These are phyloP conservation scores for Pollachius pollachius DNA, from an alignment of 2,113 vertebrate species.

Conservation along the genomic window DNA sequence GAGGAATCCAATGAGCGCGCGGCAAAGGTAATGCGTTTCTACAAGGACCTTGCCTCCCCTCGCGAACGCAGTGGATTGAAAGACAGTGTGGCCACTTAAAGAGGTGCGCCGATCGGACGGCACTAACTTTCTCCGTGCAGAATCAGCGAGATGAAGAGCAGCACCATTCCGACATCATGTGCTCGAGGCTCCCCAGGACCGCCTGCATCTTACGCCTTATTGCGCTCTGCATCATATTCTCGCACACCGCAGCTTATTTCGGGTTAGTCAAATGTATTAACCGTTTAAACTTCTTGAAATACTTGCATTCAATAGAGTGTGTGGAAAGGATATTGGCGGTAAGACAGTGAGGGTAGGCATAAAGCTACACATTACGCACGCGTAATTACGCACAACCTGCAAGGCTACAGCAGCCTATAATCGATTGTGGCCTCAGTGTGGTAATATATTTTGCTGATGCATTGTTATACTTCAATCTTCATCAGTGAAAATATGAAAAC, in stretches of 20 bases:
- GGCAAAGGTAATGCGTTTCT: constrained; percentile 26
- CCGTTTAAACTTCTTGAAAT: neutral
- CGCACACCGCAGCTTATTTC: constrained; percentile 86
- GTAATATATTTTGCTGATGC: too few relatives aligned
- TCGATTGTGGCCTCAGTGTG: too few relatives aligned
- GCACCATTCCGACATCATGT: constrained; percentile 83
- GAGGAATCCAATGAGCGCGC: constrained; percentile 53
- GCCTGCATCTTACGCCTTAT: constrained; percentile 77
- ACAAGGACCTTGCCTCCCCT: neutral
- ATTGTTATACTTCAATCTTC: too few relatives aligned
- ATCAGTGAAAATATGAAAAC: too few relatives aligned
- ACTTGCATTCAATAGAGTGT: neutral
- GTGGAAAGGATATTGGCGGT: constrained; percentile 13
- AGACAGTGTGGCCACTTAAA: constrained; percentile 1
- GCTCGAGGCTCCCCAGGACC: constrained; percentile 79
- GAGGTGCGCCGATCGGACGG: constrained; percentile 31
- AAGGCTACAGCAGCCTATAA: too few relatives aligned
- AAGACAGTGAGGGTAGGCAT: neutral
- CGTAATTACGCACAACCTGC: constrained; percentile 30
- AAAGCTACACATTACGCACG: constrained; percentile 22
- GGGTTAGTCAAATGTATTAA: constrained; percentile 79
- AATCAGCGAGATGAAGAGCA: constrained; percentile 83
- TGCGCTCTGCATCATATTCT: constrained; percentile 77
- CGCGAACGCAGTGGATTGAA: neutral
- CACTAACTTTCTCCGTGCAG: constrained; percentile 72